These are phyloP conservation scores for Panagrolaimus sp. DNA, from an alignment of 1,140 invertebrate species.

Conservation along the genomic window DNA sequence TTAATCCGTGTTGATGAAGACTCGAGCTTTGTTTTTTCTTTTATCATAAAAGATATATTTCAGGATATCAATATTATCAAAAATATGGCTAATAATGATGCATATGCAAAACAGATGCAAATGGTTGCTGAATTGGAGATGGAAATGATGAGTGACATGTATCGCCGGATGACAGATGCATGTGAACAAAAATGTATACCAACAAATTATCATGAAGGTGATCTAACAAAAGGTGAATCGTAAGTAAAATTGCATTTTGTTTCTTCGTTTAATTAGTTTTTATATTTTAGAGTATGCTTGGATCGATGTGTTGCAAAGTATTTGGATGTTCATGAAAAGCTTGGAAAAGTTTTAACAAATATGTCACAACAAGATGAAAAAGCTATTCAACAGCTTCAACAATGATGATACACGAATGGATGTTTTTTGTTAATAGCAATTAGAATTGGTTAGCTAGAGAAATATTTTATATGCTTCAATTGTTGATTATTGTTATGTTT, in stretches of 20 bases:
- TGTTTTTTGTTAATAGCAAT: too few relatives aligned
- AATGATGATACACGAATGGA: too few relatives aligned
- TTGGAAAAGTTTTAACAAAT: slow-evolving; percentile 47
- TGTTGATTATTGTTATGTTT: too few relatives aligned
- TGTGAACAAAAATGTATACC: slow-evolving; percentile 42
- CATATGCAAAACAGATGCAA: slow-evolving; percentile 17
- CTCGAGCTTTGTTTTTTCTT: background rate
- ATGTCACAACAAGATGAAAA: slow-evolving; percentile 49
- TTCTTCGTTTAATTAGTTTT: slow-evolving; percentile 20
- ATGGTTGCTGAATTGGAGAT: slow-evolving; percentile 28
- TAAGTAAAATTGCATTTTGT: background rate
- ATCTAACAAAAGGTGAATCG: slow-evolving; percentile 31
- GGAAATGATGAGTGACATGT: slow-evolving; percentile 33
- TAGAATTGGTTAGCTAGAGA: too few relatives aligned
- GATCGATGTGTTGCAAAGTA: slow-evolving; percentile 50
- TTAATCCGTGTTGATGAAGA: background rate
- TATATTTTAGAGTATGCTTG: slow-evolving; percentile 35
- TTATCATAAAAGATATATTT: slow-evolving; percentile 4
- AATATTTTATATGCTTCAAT: too few relatives aligned
- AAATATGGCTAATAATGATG: background rate
- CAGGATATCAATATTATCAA: background rate
- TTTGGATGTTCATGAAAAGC: slow-evolving; percentile 43
- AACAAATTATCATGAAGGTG: slow-evolving; percentile 39
- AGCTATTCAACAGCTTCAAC: slow-evolving; percentile 27
- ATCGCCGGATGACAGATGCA: slow-evolving; percentile 43